Base-by-base conservation (phyloP, 2,888 invertebrate species). In the Oscheius sp. region DNA sequence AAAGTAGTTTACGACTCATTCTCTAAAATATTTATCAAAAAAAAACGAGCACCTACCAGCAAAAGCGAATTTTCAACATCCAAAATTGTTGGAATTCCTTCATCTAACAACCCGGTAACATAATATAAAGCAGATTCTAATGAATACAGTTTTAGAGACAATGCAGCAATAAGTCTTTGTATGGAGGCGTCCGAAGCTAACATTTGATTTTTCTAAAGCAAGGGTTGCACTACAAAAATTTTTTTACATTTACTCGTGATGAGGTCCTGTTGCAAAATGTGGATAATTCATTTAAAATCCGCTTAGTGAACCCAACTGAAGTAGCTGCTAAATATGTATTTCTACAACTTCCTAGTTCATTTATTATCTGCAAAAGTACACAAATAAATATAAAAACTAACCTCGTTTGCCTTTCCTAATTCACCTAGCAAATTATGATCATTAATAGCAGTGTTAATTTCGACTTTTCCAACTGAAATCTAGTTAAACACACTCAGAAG, bases 101-200 rank as follows among this genome's bases (percentile, higher is more conserved):
- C 85, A 59, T 85, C 85, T 36, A 78, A 67, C 8, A 85, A 61
- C 24, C 85, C 85, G n/a, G 74, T 76, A 33, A 85, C 62, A 66
- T 85, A 85, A 65, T 84, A 85, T n/a, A 80, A 59, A n/a, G 81
- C 69, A 4, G 82, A 77, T 64, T 85, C 85, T 20, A 85, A 71
- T 2, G 82, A 73, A 61, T 82, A 85, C 12, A 81, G 51, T n/a
- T 65, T 44, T 32, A 75, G 54, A 14, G 75, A 70, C 44, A 80
- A 47, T 49, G 72, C 66, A 17, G 77, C 70, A 8, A 76, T 73
- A n/a, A 74, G 17, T 9, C 73, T 44, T 30, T 80, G 80, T 1
- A 71, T 51, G 17, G 72, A 41, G 5, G 70, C 45, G 33, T 69
- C 68, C 24, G 71, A 59, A 8, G 77, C 59, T 33, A 77, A 30